Evolutionary conservation across 2,113 vertebrate genomes (phyloP).

Genomic region (Mus pahari): DNA sequence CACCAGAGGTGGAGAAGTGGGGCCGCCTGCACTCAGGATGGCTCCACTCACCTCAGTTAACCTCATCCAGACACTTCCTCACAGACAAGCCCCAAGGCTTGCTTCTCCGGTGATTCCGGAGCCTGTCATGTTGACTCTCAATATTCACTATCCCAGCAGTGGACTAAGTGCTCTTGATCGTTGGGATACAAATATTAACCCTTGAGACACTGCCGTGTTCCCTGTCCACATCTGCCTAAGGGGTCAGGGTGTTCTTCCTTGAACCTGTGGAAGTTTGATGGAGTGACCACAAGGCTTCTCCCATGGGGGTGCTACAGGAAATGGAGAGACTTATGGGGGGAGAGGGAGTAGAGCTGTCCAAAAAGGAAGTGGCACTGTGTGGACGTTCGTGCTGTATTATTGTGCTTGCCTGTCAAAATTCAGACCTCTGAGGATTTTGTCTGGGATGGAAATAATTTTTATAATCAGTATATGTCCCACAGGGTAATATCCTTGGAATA

Average conservation of each 20-base stretch:
- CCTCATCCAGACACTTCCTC: neutral
- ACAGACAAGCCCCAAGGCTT: neutral
- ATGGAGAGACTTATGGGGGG: neutral
- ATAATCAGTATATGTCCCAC: too few relatives aligned
- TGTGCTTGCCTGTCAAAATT: neutral
- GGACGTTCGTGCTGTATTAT: neutral
- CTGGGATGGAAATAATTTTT: neutral
- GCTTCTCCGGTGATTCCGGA: neutral
- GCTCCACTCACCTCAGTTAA: neutral
- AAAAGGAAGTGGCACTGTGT: neutral
- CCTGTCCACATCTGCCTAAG: neutral
- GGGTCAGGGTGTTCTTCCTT: neutral
- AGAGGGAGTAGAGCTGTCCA: neutral
- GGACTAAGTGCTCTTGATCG: conserved; percentile 32
- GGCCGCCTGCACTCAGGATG: neutral
- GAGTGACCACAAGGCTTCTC: neutral
- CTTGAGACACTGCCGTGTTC: neutral
- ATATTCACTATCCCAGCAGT: too few relatives aligned
- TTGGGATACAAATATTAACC: conserved; percentile 7
- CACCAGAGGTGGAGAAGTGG: neutral
- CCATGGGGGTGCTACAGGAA: neutral
- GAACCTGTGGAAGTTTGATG: neutral
- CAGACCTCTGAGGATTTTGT: neutral
- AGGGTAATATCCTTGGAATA: too few relatives aligned
- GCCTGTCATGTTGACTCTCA: neutral